These are phyloP conservation scores for Egretta garzetta DNA, from an alignment of 2,113 vertebrate species.

Conservation along the genomic window DNA sequence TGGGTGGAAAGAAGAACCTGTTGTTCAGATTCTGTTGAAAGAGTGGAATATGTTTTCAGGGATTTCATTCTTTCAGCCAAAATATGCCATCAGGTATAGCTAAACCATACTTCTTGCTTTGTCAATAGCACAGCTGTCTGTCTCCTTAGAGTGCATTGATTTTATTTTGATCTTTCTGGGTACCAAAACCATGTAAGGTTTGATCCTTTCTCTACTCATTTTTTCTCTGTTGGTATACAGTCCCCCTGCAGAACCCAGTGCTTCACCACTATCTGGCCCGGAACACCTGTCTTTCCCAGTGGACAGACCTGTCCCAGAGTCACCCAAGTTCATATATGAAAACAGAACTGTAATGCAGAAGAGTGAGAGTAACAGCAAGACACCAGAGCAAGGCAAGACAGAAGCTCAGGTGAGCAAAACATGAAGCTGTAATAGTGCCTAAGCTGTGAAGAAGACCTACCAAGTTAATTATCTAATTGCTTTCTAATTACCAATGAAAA, in stretches of 20 bases:
- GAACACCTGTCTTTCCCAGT: neutral
- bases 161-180: neutral
- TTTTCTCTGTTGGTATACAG: slow-evolving; percentile 1
- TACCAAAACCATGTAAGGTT: neutral
- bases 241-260: neutral
- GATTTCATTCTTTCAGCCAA: neutral
- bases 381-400: neutral
- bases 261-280: neutral
- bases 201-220: neutral
- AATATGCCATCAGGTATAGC: neutral
- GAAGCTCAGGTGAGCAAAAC: slow-evolving; percentile 34
- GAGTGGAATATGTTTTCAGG: neutral
- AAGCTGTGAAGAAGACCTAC: neutral
- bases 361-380: neutral
- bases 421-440: neutral
- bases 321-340: neutral
- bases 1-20: neutral
- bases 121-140: neutral
- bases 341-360: neutral
- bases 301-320: neutral
- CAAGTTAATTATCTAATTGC: neutral
- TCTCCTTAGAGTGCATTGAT: neutral
- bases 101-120: neutral
- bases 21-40: neutral
- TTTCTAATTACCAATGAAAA: neutral